Percentiles rank a stretch among this genome's conserved stretches.
Evolutionary conservation across 2,113 vertebrate species (phyloP).

Genomic region (Syngnathoides biaculeatus): DNA sequence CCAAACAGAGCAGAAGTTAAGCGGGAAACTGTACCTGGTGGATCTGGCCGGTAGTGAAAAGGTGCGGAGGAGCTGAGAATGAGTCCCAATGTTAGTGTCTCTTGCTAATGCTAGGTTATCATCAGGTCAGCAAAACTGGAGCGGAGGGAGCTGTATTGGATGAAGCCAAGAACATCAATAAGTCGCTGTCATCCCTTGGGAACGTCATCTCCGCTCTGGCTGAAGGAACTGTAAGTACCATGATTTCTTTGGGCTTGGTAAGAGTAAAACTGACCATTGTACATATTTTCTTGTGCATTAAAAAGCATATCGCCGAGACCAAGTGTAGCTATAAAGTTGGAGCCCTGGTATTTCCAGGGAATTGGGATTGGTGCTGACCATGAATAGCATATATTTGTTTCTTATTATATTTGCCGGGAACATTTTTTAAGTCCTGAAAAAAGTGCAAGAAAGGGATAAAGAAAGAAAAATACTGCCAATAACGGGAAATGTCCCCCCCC

Average conservation of each 20-base stretch:
- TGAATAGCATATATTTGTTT: too few species aligned
- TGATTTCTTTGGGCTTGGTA: neutral
- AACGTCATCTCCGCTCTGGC: slow-evolving; percentile 97
- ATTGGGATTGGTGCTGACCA: too few species aligned
- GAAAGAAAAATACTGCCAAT: too few species aligned
- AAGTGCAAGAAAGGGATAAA: too few species aligned
- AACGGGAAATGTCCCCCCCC: too few species aligned
- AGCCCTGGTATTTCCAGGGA: too few species aligned
- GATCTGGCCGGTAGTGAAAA: slow-evolving; percentile 98
- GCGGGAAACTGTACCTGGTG: slow-evolving; percentile 95
- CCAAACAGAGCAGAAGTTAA: slow-evolving; percentile 95
- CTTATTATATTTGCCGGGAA: too few species aligned
- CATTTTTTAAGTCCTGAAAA: too few species aligned
- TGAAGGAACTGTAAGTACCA: slow-evolving; percentile 85
- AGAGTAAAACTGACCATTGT: neutral
- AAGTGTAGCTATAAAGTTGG: too few species aligned
- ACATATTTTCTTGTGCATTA: neutral
- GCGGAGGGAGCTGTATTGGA: slow-evolving; percentile 94
- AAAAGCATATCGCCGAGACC: too few species aligned
- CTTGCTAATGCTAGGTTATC: neutral
- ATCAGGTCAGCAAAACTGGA: slow-evolving; percentile 97
- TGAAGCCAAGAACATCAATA: slow-evolving; percentile 98
- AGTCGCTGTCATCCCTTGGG: slow-evolving; percentile 93
- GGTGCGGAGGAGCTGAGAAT: slow-evolving; percentile 64
- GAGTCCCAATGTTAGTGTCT: neutral